Base-by-base conservation (phyloP, 2,113 vertebrate genomes). In the Puma concolor region DNA sequence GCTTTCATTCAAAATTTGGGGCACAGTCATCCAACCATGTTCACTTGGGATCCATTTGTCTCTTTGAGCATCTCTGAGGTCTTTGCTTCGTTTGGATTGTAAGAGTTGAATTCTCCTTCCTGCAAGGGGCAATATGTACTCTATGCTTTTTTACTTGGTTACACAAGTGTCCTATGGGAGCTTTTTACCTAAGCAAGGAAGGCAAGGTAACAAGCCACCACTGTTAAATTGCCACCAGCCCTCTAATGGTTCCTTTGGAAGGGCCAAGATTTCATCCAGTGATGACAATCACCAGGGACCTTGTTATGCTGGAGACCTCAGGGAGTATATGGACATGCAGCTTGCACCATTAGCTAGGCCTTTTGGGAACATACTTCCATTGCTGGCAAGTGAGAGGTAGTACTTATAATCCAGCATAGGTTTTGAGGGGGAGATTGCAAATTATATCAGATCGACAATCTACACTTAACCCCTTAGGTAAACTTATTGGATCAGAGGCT, bases 241-340 rank as follows among this genome's bases (percentile, higher is more conserved):
- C 23, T 91, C 95, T 92, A 93, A 52, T 71, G n/a, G 50, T 60
- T 85, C 80, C 93, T 96, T 84, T 77, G 80, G 23, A 88, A 85
- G 71, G 44, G 25, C 36, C n/a, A 38, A 41, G 54, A 87, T 67
- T 95, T 86, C 89, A 89, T 94, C 74, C 41, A 41, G 38, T 33
- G 66, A 27, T 60, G 33, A 76, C 74, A 95, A 92, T 54, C 92
- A 54, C 48, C 48, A 38, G 76, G 92, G 92, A 64, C 81, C 96
- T 98, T 92, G 57, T 98, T 96, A 96, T 91, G 77, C 66, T 69
- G 48, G 23, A 92, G 85, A 69, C 88, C 72, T 48, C 9, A 66
- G 92, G 76, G 92, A 85, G 19, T 27, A 31, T 64, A 27, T 89
- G 77, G 52, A 91, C 79, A 67, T 60, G n/a, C 4, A 79, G 60